Percentiles rank a stretch among this genome's conserved stretches.
phyloP scores from a whole-genome alignment of 2,113 vertebrate species.

The Cyprinodon tularosa region DNA sequence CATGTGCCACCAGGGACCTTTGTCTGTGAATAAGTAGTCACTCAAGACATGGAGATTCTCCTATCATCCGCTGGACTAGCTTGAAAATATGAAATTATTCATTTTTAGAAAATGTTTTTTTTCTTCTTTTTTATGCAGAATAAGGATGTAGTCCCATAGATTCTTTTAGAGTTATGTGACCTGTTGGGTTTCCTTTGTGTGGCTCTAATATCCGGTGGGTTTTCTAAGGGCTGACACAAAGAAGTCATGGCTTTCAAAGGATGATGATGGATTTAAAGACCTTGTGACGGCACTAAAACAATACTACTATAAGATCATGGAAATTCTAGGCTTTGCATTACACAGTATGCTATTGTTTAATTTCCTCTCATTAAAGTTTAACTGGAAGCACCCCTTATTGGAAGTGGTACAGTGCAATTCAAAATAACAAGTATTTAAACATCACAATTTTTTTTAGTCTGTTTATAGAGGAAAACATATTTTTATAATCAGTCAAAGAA shows the following conservation, averaged over 20 bases:
- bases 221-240: slow-evolving; percentile 41
- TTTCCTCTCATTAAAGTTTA: slow-evolving; percentile 58
- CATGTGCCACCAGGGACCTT: slow-evolving; percentile 14
- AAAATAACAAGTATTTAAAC: too few species aligned
- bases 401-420: too few species aligned
- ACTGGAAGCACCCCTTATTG: slow-evolving; percentile 40
- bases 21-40: slow-evolving; percentile 20
- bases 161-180: slow-evolving; percentile 48
- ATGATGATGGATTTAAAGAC: slow-evolving; percentile 73
- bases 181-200: slow-evolving; percentile 52
- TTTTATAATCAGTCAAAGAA: too few species aligned
- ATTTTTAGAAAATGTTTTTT: slow-evolving; percentile 37
- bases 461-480: too few species aligned
- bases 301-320: slow-evolving; percentile 52
- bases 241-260: slow-evolving; percentile 49
- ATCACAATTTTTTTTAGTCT: too few species aligned
- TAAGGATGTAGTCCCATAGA: slow-evolving; percentile 51
- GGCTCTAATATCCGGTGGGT: slow-evolving; percentile 61
- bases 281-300: slow-evolving; percentile 65
- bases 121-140: slow-evolving; percentile 24
- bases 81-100: slow-evolving; percentile 5
- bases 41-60: slow-evolving; percentile 27
- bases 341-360: slow-evolving; percentile 66
- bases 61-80: slow-evolving; percentile 16
- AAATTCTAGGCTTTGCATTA: slow-evolving; percentile 45